Evolutionary conservation across 2,113 vertebrate species (phyloP).

Genomic region (Dipodomys ordii): DNA sequence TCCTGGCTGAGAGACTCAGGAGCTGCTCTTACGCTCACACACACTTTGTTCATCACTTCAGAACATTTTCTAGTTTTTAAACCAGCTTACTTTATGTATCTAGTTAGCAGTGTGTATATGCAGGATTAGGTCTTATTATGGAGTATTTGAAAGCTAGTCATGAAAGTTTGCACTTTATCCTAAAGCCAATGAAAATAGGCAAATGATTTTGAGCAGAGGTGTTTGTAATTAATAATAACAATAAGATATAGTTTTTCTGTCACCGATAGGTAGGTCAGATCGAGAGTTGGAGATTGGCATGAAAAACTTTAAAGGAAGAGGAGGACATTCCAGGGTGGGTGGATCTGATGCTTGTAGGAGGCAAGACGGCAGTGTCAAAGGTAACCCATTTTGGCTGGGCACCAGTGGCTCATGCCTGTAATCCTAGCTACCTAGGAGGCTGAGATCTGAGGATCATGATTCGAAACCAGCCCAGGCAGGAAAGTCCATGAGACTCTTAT

Average conservation of each 20-base stretch:
- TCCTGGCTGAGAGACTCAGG: background rate
- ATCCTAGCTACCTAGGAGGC: no score
- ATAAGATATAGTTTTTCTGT: conserved; percentile 1
- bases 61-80: conserved; percentile 11
- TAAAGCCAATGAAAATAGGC: conserved; percentile 10
- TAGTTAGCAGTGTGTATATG: background rate
- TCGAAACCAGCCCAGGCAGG: background rate
- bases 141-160: conserved; percentile 31
- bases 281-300: background rate
- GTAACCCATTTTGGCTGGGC: no score
- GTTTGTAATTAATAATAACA: conserved; percentile 12
- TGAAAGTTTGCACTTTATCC: conserved; percentile 28
- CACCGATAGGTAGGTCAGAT: background rate
- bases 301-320: conserved; percentile 26
- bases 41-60: no score
- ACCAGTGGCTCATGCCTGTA: no score
- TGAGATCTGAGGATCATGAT: no score
- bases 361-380: background rate
- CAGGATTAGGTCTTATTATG: conserved; percentile 5
- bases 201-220: conserved; percentile 39
- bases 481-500: background rate
- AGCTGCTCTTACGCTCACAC: background rate
- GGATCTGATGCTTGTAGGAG: background rate
- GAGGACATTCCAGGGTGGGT: background rate
- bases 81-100: background rate